Conservation (phyloP, 2,888 invertebrate genomes). For the Aleiodes leptofemur region DNA sequence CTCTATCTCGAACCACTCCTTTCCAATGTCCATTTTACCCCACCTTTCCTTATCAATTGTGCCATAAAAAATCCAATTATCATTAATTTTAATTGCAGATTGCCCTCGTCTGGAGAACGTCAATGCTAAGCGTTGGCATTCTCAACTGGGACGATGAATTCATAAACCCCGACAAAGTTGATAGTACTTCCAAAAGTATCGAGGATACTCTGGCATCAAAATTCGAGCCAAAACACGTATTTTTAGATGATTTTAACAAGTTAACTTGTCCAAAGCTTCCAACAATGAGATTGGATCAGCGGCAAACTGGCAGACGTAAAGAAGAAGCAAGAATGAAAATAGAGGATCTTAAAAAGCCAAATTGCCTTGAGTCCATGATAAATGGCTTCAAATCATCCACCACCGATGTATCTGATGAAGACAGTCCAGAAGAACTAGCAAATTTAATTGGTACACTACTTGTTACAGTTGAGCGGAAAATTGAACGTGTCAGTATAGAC, state of each 20-base stretch:
- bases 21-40: background rate
- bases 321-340: conserved; percentile 60
- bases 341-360: conserved; percentile 69
- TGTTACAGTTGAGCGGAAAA: conserved; percentile 83
- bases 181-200: conserved; percentile 45
- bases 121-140: conserved; percentile 74
- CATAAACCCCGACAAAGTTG: conserved; percentile 60
- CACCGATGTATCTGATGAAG: conserved; percentile 61
- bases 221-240: conserved; percentile 45
- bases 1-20: too few relatives aligned
- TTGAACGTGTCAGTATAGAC: conserved; percentile 82
- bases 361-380: conserved; percentile 64
- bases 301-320: conserved; percentile 49
- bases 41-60: too few relatives aligned
- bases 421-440: conserved; percentile 78
- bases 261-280: conserved; percentile 35
- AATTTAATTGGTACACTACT: conserved; percentile 81
- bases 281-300: conserved; percentile 48
- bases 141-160: conserved; percentile 74
- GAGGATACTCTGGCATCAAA: conserved; percentile 33
- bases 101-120: conserved; percentile 74
- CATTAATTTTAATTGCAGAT: conserved; percentile 60
- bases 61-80: conserved; percentile 3
- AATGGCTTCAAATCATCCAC: conserved; percentile 36
- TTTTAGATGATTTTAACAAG: conserved; percentile 38